Base-by-base conservation (phyloP, 2,113 vertebrate species). In the Grammatotria lemairii region DNA sequence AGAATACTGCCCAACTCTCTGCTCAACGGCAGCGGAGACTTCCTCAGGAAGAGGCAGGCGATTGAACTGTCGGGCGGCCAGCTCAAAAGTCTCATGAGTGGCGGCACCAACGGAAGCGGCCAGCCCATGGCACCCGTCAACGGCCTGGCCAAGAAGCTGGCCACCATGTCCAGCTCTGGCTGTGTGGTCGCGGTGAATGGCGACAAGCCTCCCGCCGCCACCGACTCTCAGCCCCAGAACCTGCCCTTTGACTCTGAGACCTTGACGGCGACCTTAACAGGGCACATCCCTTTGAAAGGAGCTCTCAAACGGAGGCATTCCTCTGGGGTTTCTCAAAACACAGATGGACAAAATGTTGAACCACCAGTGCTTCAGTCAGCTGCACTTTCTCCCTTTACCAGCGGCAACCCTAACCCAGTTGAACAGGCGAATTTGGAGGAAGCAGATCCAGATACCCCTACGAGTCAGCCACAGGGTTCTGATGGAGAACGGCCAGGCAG, bases 121-220 rank as follows among this genome's bases (percentile, higher is more conserved):
- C 92, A 95, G 90, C 97, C 98, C 86, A 93, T 95, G 93, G 94
- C 95, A 42, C 96, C 97, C 38, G 97, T 99, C 42, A 99, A 99
- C 31, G 99, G 98, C 87, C 96, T 99, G 93, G 97, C 98, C 92
- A 99, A 98, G 96, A 99, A 98, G 95, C 94, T 98, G 94, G 96
- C 97, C 87, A 97, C 94, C 7, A 97, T 96, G 94, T 96, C 97
- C 8, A 96, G 93, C 85, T 93, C 97, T 82, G 98, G 98, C 88
- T 97, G 96, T 60, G 96, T 95, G 53, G 94, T 96, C 53, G 93
- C 98, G 13, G 96, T 98, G 89, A 98, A 97, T 3, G 97, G 97
- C 78, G 97, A 97, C 80, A 98, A 98, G 80, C 86, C 95, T 40
- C 80, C 95, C 7, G 89, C 92, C 3, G 40, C 95, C n/a, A 84